Conservation (phyloP, 2,888 invertebrate species). For the Margaritifera margaritifera region DNA sequence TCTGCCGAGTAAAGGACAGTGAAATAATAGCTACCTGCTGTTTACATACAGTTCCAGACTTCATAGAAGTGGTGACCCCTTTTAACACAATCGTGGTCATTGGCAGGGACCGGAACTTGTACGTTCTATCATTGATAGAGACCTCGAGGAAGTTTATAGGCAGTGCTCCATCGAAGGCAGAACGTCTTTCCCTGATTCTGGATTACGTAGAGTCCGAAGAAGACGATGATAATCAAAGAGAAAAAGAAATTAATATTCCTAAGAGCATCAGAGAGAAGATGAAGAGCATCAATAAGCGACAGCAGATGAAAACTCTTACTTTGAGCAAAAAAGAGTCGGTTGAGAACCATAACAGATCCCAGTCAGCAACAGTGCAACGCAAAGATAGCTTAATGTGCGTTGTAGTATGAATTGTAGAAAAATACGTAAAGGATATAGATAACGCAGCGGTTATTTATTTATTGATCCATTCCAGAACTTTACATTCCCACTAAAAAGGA, state of each 20-base stretch:
- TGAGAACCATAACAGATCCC: too few species aligned
- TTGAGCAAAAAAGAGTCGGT: neutral
- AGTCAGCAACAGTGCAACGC: too few species aligned
- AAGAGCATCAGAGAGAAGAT: constrained; percentile 20
- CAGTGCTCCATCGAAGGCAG: constrained; percentile 8
- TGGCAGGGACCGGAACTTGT: constrained; percentile 33
- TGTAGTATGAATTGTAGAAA: too few species aligned
- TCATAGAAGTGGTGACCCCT: constrained; percentile 27
- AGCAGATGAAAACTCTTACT: constrained; percentile 30
- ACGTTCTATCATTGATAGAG: constrained; percentile 29
- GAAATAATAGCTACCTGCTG: constrained; percentile 22
- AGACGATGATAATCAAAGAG: constrained; percentile 3
- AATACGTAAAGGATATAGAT: too few species aligned
- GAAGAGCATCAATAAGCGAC: constrained; percentile 27
- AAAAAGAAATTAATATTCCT: constrained; percentile 13
- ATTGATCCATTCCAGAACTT: too few species aligned
- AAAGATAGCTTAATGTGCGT: too few species aligned
- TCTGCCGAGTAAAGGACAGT: constrained; percentile 30
- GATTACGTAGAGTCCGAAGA: constrained; percentile 1
- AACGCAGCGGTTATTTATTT: too few species aligned
- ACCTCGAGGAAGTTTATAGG: constrained; percentile 11
- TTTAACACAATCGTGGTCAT: constrained; percentile 30
- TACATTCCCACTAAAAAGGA: too few species aligned
- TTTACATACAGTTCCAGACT: constrained; percentile 35
- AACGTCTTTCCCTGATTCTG: constrained; percentile 18